A percentile compares a stretch with the other conserved stretches of the same genome.
Evolutionary conservation across 2,888 invertebrate species (phyloP).

Genomic region (Scaptodrosophila latifasciaeformis): DNA sequence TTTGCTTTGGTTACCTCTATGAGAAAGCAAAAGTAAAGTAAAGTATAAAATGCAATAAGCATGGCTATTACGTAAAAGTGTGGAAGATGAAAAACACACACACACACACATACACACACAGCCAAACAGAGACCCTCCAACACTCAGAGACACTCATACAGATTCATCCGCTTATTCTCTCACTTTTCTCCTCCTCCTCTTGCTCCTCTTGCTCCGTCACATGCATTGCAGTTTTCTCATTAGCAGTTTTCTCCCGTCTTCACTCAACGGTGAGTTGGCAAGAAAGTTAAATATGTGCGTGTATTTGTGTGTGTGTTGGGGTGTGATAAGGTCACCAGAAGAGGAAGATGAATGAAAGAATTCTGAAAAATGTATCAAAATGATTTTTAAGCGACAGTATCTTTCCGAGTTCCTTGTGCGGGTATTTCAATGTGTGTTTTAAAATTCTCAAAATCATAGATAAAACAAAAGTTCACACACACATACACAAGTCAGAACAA

Average conservation of each 20-base stretch:
- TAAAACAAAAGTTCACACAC: too few species aligned
- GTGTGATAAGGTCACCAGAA: neutral
- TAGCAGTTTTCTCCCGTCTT: neutral
- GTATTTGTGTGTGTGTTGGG: neutral
- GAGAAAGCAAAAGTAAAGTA: constrained; percentile 64
- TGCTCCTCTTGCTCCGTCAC: too few species aligned
- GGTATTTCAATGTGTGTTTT: neutral
- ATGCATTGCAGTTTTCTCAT: constrained; percentile 8
- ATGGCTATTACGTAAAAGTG: constrained; percentile 57
- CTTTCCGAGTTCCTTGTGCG: neutral
- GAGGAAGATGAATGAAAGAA: neutral
- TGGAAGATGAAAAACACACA: constrained; percentile 15
- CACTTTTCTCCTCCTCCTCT: too few species aligned
- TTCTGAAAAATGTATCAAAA: constrained; percentile 2
- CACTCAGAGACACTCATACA: constrained; percentile 2
- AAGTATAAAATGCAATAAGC: constrained; percentile 59
- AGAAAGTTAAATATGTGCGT: neutral
- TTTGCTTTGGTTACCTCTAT: constrained; percentile 22
- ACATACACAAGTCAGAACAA: neutral
- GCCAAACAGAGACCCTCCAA: neutral
- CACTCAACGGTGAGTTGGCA: neutral
- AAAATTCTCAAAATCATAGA: too few species aligned
- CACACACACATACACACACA: neutral
- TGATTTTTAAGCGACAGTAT: neutral
- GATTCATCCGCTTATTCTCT: neutral